Evolutionary conservation across 2,888 invertebrate species (phyloP).

Genomic region (Dusona sp.): DNA sequence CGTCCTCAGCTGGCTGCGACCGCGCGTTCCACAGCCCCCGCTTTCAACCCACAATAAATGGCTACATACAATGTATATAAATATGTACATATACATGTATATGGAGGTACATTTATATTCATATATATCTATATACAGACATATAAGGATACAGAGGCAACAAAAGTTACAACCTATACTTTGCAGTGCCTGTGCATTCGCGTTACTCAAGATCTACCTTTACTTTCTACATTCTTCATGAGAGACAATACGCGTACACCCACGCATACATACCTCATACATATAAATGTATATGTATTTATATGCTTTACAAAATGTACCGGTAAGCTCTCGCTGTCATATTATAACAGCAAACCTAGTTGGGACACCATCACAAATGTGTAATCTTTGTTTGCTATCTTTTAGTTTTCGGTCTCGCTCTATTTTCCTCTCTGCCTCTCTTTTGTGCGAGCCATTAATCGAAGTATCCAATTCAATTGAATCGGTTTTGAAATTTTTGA

Average conservation of each 20-base stretch:
- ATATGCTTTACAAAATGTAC: slow-evolving; percentile 35
- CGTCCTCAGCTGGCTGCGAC: slow-evolving; percentile 42
- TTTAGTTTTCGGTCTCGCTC: slow-evolving; percentile 1
- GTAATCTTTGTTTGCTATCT: slow-evolving; percentile 37
- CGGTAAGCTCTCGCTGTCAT: slow-evolving; percentile 32
- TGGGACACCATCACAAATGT: slow-evolving; percentile 19
- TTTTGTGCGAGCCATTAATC: background rate
- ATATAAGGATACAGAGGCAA: slow-evolving; percentile 29
- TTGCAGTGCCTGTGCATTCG: slow-evolving; percentile 64
- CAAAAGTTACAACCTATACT: slow-evolving; percentile 65
- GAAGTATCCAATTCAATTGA: background rate
- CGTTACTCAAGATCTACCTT: slow-evolving; percentile 82
- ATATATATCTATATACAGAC: background rate
- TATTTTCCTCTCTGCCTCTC: background rate
- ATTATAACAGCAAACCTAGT: slow-evolving; percentile 39
- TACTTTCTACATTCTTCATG: slow-evolving; percentile 84
- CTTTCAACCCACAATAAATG: slow-evolving; percentile 45
- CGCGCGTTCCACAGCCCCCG: slow-evolving; percentile 35
- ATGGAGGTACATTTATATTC: background rate
- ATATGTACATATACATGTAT: background rate
- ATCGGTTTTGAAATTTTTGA: background rate
- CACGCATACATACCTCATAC: slow-evolving; percentile 71
- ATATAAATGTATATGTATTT: slow-evolving; percentile 3
- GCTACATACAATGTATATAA: slow-evolving; percentile 18
- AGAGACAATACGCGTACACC: slow-evolving; percentile 81